Conservation (phyloP, 35 echinoderm and acorn worm genomes). For the Ophioderma brevispina region DNA sequence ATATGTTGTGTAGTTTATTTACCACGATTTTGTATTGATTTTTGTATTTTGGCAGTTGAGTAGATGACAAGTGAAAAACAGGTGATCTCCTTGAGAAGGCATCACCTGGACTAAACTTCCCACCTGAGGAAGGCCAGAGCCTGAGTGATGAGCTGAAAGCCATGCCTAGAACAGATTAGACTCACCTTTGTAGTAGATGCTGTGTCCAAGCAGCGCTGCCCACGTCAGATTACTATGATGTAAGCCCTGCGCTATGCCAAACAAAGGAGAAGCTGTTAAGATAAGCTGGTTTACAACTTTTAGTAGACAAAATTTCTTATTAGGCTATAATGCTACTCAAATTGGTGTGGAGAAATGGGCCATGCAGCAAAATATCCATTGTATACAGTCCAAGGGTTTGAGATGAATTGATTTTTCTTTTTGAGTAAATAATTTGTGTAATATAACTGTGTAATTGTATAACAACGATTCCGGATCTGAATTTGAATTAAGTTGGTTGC, state of each 20-base stretch:
- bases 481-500: no score
- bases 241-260: conserved; percentile 62
- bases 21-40: no score
- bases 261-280: conserved; percentile 36
- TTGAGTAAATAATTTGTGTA: no score
- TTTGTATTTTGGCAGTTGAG: conserved; percentile 53
- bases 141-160: conserved; percentile 47
- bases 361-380: no score
- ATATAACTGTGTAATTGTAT: no score
- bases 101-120: conserved; percentile 31
- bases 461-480: no score
- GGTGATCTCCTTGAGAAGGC: conserved; percentile 58
- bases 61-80: conserved; percentile 74
- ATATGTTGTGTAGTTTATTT: no score
- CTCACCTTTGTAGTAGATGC: conserved; percentile 38
- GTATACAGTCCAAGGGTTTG: no score
- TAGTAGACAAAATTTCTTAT: no score
- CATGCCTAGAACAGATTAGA: conserved; percentile 62
- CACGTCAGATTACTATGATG: conserved; percentile 38
- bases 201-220: conserved; percentile 69
- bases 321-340: neutral
- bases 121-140: neutral
- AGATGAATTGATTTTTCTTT: no score
- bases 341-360: neutral
- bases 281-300: neutral